Evolutionary conservation across 2,888 invertebrate genomes (phyloP), one percentile per base, ranked within the genome.

Genomic region (Nemoura dubitans): DNA sequence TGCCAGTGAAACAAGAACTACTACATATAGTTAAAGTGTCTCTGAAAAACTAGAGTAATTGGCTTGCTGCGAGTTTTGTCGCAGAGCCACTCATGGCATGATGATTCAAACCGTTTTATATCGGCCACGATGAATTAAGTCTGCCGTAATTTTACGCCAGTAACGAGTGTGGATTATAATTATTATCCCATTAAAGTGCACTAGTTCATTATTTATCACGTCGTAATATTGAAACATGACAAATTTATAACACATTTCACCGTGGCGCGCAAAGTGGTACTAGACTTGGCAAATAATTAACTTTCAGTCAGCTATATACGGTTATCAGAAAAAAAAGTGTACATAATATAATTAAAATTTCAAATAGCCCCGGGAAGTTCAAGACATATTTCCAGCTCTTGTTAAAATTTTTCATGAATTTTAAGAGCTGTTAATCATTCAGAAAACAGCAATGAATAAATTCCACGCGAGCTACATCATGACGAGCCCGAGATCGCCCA

Each of bases 141-240:
- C 14, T 1, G 21, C 59, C 59, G 59, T 59, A 59, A 59, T 59
- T 59, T 59, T 59, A 59, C 59, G 59, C 59, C 59, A 59, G 14
- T 59, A 59, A 59, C 59, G 14, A 59, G 21, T 21, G 59, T 59
- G 59, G 59, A 59, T 59, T 59, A 59, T 59, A 59, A 59, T 59
- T 59, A 59, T 59, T 59, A 59, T 59, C 59, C 59, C 59, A 59
- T 59, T 59, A 59, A 59, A 59, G 59, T 59, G 59, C 59, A 59
- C 59, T 59, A 16, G 59, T 59, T 59, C 59, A 59, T 59, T 59
- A 59, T 59, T 59, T 59, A 59, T 59, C 59, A 59, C 59, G 59
- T 59, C 59, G 59, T 59, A 59, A 59, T 21, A 59, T 59, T 59
- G 59, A 59, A 59, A 59, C 59, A 59, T 59, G 59, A 59, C 59